These are phyloP conservation scores for Drosophila hydei DNA, from an alignment of 1,140 invertebrate species.

Conservation along the genomic window DNA sequence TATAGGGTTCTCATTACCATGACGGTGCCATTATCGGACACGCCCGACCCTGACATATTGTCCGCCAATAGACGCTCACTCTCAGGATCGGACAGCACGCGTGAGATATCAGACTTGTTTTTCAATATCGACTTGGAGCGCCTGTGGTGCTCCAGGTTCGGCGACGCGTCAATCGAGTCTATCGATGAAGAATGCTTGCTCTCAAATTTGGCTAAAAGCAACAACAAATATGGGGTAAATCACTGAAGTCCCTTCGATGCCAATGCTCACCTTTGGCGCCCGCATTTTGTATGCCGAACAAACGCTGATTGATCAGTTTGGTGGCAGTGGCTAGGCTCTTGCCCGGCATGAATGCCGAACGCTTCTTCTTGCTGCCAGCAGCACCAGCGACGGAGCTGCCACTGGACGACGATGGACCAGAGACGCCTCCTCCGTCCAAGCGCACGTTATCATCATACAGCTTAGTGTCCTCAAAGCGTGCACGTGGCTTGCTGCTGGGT, in stretches of 20 bases:
- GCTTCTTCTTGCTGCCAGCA: slow-evolving; percentile 81
- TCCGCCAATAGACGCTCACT: slow-evolving; percentile 91
- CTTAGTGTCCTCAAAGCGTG: slow-evolving; percentile 81
- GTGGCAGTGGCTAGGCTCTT: slow-evolving; percentile 89
- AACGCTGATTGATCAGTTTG: slow-evolving; percentile 90
- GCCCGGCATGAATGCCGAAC: slow-evolving; percentile 86
- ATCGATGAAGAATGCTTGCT: slow-evolving; percentile 89
- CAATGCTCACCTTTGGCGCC: slow-evolving; percentile 84
- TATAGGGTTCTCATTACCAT: slow-evolving; percentile 53
- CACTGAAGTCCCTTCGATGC: neutral
- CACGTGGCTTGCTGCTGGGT: slow-evolving; percentile 51
- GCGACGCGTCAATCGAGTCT: slow-evolving; percentile 88
- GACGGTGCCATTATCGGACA: slow-evolving; percentile 85
- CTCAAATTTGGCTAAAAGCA: slow-evolving; percentile 79
- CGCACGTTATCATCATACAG: slow-evolving; percentile 85
- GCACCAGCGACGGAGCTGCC: slow-evolving; percentile 16
- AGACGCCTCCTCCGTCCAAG: slow-evolving; percentile 44
- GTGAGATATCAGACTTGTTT: slow-evolving; percentile 87
- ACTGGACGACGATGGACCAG: slow-evolving; percentile 28
- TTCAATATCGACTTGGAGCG: slow-evolving; percentile 92
- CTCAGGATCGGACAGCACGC: slow-evolving; percentile 87
- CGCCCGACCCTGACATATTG: slow-evolving; percentile 85
- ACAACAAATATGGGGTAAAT: slow-evolving; percentile 17
- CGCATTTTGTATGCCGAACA: slow-evolving; percentile 87
- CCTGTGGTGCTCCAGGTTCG: slow-evolving; percentile 87